Percentiles rank a stretch among this genome's conserved stretches.
These are phyloP conservation scores for Eulimnadia texana DNA, from an alignment of 1,140 invertebrate genomes.

Conservation along the genomic window DNA sequence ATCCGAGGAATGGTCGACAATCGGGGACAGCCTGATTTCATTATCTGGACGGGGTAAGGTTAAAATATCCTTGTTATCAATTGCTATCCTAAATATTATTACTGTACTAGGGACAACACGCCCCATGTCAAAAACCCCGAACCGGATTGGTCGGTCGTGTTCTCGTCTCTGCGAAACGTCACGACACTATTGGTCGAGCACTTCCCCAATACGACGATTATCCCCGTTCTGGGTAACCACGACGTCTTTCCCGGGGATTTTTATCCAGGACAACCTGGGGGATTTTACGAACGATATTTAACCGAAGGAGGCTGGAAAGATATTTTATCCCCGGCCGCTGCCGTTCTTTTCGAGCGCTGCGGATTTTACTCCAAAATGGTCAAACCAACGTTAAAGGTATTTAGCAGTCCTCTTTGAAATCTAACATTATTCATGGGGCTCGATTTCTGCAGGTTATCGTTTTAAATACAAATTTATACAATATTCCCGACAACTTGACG, in stretches of 20 bases:
- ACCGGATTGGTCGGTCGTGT: conserved; percentile 24
- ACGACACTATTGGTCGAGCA: conserved; percentile 23
- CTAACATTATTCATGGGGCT: neutral
- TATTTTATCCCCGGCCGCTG: conserved; percentile 20
- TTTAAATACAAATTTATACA: conserved; percentile 30
- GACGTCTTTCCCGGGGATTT: conserved; percentile 27
- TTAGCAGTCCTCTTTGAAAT: neutral
- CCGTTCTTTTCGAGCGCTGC: conserved; percentile 18
- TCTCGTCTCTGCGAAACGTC: conserved; percentile 25
- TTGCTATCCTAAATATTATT: too few species aligned
- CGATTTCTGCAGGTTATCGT: conserved; percentile 21
- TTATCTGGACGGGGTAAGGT: conserved; percentile 87
- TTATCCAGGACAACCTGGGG: conserved; percentile 19
- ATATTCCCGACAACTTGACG: conserved; percentile 21
- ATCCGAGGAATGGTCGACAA: conserved; percentile 62
- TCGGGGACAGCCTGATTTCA: conserved; percentile 59
- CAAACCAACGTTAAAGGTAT: conserved; percentile 10
- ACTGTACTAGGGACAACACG: conserved; percentile 31
- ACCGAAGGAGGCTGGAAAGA: conserved; percentile 24
- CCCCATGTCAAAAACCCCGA: conserved; percentile 26
- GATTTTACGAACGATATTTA: conserved; percentile 27
- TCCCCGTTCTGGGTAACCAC: conserved; percentile 33
- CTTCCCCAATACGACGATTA: conserved; percentile 27
- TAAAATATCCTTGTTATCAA: neutral
- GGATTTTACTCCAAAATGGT: conserved; percentile 20